Conservation (phyloP, 1,140 invertebrate species). For the Drosophila takahashii region DNA sequence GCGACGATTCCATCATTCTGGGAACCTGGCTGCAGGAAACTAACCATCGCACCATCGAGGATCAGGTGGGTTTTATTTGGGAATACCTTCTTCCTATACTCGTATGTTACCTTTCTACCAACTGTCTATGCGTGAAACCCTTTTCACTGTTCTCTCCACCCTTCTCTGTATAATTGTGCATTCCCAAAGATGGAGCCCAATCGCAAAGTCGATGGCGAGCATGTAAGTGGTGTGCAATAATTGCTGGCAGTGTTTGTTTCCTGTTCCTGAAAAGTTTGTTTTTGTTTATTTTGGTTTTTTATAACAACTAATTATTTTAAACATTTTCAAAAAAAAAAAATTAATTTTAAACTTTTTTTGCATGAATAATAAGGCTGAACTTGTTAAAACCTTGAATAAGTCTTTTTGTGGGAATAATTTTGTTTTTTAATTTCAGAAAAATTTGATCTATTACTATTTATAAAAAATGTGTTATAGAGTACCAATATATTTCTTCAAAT, state of each 20-base stretch:
- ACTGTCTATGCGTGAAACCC: constrained; percentile 19
- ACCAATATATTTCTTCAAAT: no score
- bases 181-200: constrained; percentile 89
- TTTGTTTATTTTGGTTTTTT: neutral
- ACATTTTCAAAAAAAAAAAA: neutral
- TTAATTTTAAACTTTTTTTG: neutral
- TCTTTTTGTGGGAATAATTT: no score
- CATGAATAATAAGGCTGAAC: neutral
- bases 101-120: constrained; percentile 5
- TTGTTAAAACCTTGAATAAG: no score
- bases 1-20: constrained; percentile 94
- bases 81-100: neutral
- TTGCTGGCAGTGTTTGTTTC: neutral
- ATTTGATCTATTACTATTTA: no score
- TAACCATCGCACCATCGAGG: constrained; percentile 98
- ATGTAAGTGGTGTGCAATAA: constrained; percentile 87
- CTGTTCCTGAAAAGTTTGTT: neutral
- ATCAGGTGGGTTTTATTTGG: constrained; percentile 90
- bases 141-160: constrained; percentile 34
- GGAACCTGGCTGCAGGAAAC: constrained; percentile 96
- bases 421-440: no score
- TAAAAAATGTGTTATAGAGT: no score
- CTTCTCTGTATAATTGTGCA: constrained; percentile 31
- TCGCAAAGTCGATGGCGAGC: constrained; percentile 89
- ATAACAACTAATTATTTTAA: no score